Evolutionary conservation across 2,888 invertebrate genomes (phyloP).

Genomic region (Cabera pusaria): DNA sequence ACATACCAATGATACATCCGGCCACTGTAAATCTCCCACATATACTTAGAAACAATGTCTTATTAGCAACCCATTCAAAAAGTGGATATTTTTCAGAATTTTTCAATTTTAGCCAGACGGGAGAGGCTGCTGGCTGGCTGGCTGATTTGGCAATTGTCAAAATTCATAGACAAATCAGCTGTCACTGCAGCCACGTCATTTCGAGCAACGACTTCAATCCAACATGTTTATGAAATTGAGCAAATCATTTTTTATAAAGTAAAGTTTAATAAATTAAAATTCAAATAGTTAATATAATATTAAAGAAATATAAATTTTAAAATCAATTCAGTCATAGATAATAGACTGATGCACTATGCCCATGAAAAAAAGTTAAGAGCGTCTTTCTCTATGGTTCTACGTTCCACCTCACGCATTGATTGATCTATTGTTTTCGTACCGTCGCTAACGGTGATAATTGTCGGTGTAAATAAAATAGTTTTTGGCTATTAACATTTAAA

Average conservation of each 20-base stretch:
- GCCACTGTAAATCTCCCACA: conserved; percentile 40
- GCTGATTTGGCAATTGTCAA: conserved; percentile 81
- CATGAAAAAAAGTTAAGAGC: conserved; percentile 33
- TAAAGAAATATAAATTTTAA: no score
- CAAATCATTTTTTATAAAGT: no score
- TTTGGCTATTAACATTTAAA: no score
- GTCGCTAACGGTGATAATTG: no score
- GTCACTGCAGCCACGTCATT: conserved; percentile 81
- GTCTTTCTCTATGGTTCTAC: conserved; percentile 56
- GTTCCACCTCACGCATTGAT: conserved; percentile 51
- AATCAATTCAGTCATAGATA: conserved; percentile 15
- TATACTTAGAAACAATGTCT: conserved; percentile 37
- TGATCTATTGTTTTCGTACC: no score
- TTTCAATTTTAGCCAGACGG: conserved; percentile 48
- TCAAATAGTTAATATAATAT: no score
- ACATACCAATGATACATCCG: conserved; percentile 57
- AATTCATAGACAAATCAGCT: conserved; percentile 69
- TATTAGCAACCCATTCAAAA: conserved; percentile 63
- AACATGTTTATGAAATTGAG: no score
- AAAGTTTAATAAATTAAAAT: no score
- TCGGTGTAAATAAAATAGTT: no score
- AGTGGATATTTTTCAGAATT: conserved; percentile 37
- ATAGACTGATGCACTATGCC: conserved; percentile 31
- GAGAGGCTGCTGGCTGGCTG: conserved; percentile 75
- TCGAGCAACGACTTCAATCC: conserved; percentile 51